Evolutionary conservation across 2,113 vertebrate genomes (phyloP).

Genomic region (Meles meles): DNA sequence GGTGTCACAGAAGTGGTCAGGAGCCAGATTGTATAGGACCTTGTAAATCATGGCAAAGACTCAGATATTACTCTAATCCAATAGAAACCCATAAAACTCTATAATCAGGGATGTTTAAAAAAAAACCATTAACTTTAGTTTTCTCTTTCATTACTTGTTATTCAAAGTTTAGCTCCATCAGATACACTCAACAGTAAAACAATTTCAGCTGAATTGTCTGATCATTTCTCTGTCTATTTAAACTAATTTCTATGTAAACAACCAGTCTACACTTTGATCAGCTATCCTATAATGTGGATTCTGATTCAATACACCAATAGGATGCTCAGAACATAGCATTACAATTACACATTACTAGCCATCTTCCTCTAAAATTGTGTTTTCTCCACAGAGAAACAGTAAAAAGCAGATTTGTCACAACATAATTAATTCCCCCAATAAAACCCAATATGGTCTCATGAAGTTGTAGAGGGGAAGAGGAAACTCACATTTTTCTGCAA

Average conservation of each 20-base stretch:
- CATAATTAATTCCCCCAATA: too few relatives aligned
- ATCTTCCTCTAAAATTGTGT: neutral
- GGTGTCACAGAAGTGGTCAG: rapidly evolving
- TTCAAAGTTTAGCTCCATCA: neutral
- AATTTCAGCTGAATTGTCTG: rapidly evolving
- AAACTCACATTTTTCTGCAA: neutral
- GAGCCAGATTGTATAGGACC: rapidly evolving
- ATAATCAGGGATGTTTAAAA: rapidly evolving
- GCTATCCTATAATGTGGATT: neutral
- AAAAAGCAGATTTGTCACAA: neutral
- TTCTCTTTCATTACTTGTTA: neutral
- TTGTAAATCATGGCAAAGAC: neutral
- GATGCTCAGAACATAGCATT: neutral
- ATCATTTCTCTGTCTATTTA: neutral
- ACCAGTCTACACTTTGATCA: neutral
- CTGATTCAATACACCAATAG: neutral
- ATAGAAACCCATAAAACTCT: neutral
- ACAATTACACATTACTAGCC: neutral
- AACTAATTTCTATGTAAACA: neutral
- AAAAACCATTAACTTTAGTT: neutral
- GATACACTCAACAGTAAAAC: neutral
- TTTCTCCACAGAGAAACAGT: neutral
- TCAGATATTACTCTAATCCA: neutral
- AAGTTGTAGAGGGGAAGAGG: rapidly evolving
- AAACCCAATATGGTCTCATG: neutral